Evolutionary conservation across 2,113 vertebrate species (phyloP).

Genomic region (Boulengerochromis microlepis): DNA sequence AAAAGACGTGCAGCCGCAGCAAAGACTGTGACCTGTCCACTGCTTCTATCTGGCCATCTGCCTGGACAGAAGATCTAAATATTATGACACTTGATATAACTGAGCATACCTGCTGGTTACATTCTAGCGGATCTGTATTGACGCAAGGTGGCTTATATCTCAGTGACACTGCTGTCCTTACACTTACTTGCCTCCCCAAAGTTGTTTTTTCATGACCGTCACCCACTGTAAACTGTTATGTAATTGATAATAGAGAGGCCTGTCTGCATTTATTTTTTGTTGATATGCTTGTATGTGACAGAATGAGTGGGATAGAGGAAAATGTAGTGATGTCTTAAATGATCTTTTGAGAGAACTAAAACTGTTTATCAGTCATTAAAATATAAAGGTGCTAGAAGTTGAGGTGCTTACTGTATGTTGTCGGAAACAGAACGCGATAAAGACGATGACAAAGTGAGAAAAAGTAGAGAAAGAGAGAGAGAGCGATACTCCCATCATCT

Average conservation of each 20-base stretch:
- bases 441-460: neutral
- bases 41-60: slow-evolving; percentile 55
- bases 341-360: neutral
- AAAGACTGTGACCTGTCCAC: slow-evolving; percentile 16
- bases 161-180: slow-evolving; percentile 41
- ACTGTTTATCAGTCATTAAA: neutral
- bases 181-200: slow-evolving; percentile 2
- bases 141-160: slow-evolving; percentile 57
- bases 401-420: neutral
- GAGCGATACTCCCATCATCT: slow-evolving; percentile 27
- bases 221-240: slow-evolving; percentile 7
- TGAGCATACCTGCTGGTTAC: slow-evolving; percentile 61
- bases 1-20: neutral
- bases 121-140: slow-evolving; percentile 49
- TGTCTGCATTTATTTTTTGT: neutral
- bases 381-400: neutral
- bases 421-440: neutral
- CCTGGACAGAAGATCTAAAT: slow-evolving; percentile 66
- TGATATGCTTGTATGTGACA: neutral
- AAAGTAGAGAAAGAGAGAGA: slow-evolving; percentile 1
- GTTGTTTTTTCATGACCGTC: slow-evolving; percentile 8
- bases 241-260: slow-evolving; percentile 16
- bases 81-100: slow-evolving; percentile 73
- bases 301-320: neutral
- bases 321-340: neutral